Base-by-base conservation (phyloP, 2,888 invertebrate genomes). In the Lacanobia oleracea region DNA sequence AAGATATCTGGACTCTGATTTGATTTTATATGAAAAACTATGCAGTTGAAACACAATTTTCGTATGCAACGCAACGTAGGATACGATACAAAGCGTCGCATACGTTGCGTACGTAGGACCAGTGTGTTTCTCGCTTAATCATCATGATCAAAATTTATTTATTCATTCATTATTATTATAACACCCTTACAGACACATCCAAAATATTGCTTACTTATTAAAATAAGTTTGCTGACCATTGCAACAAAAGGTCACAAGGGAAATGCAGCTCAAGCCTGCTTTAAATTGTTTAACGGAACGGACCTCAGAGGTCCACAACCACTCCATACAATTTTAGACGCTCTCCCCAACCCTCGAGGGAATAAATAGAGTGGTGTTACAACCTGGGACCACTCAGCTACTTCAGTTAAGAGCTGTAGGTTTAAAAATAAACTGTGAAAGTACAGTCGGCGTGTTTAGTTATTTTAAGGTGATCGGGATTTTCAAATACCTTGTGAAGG, bases 371-470 rank as follows among this genome's bases (percentile, higher is more conserved):
- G 74, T 60, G 23, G 16, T 62, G 48, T 23, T 56, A 51, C 37
- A 60, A 51, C 45, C 43, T 53, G 65, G 61, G 76, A 76, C 21
- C 23, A 64, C 79, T 79, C 64, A 56, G 72, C n/a, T 50, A 43
- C 79, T 48, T 10, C 12, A 37, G 48, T 50, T 61, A 72, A 53
- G 45, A 61, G 21, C 37, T 9, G 37, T 10, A 27, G 8, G 33
- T 72, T 62, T 57, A 33, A 40, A 75, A 61, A 61, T 57, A 60
- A 74, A 57, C 23, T 27, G 33, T 40, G 10, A n/a, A n/a, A n/a
- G 21, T 76, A 77, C 16, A 0, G 60, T n/a, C 21, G 37, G 37
- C 57, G 27, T 27, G 27, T 27, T 27, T 2, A 27, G 27, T 27
- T 2, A 27, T 27, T n/a, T n/a, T n/a, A n/a, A 27, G 27, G 27